A percentile compares a stretch with the other conserved stretches of the same genome.
Conservation (phyloP, 2,888 invertebrate species). For the Diloba caeruleocephala region DNA sequence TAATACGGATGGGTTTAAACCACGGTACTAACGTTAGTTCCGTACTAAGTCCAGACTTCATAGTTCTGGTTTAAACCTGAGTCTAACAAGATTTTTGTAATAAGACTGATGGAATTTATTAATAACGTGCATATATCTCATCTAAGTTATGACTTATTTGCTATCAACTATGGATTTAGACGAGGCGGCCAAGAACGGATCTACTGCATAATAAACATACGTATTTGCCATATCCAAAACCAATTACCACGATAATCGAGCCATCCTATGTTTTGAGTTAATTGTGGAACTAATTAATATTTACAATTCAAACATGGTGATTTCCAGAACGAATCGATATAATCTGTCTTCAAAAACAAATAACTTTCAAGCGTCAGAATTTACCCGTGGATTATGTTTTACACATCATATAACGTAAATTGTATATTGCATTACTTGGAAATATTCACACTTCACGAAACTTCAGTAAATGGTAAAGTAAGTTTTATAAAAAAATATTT, state of each 20-base stretch:
- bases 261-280: conserved; percentile 26
- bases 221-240: conserved; percentile 32
- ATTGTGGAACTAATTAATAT: conserved; percentile 44
- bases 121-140: conserved; percentile 29
- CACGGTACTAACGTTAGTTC: no score
- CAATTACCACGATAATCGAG: conserved; percentile 45
- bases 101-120: conserved; percentile 37
- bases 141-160: conserved; percentile 32
- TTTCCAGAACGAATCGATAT: conserved; percentile 45
- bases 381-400: conserved; percentile 27
- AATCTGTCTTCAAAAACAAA: conserved; percentile 39
- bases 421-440: conserved; percentile 14
- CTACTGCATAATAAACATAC: conserved; percentile 30
- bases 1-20: no score
- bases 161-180: conserved; percentile 17
- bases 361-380: conserved; percentile 30
- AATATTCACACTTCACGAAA: conserved; percentile 14
- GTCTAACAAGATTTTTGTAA: no score
- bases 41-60: no score
- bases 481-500: background rate
- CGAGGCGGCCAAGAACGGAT: conserved; percentile 6
- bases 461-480: no score
- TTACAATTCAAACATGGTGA: conserved; percentile 39
- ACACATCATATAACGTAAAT: conserved; percentile 27
- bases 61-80: no score